A percentile compares a stretch with the other conserved stretches of the same genome.
These are phyloP conservation scores for Mycteria americana DNA, from an alignment of 2,797 vertebrate species.

Conservation along the genomic window DNA sequence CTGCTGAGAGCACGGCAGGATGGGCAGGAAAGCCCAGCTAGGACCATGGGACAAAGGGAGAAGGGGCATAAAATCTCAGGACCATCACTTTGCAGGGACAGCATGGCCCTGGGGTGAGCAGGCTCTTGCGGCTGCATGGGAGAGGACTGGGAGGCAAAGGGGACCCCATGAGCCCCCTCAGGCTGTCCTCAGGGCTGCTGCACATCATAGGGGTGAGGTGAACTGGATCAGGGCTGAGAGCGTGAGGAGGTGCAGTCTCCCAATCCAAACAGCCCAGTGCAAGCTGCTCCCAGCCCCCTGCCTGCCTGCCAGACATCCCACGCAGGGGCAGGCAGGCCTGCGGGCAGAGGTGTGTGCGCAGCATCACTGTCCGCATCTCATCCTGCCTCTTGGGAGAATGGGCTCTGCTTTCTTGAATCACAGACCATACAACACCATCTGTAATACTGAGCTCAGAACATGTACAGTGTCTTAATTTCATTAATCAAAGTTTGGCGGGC, in stretches of 20 bases:
- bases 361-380: not conserved
- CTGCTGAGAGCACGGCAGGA: not conserved
- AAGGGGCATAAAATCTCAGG: not conserved
- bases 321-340: not conserved
- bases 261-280: not conserved
- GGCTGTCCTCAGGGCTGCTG: not conserved
- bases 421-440: not conserved
- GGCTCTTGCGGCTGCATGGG: fast-evolving
- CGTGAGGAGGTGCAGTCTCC: fast-evolving
- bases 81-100: not conserved
- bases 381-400: not conserved
- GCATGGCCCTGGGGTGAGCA: fast-evolving
- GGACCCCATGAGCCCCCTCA: fast-evolving
- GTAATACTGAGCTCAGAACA: not conserved
- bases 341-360: not conserved
- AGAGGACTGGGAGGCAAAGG: not conserved
- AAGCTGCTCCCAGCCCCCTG: not conserved
- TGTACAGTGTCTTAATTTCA: fast-evolving
- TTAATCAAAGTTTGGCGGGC: not conserved
- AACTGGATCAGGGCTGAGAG: not conserved
- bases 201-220: fast-evolving
- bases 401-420: not conserved
- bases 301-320: not conserved
- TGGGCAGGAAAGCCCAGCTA: not conserved
- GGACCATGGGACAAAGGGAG: not conserved